Evolutionary conservation across 2,888 invertebrate genomes (phyloP), one percentile per base, ranked within the genome.

Genomic region (Blastobasis adustella): DNA sequence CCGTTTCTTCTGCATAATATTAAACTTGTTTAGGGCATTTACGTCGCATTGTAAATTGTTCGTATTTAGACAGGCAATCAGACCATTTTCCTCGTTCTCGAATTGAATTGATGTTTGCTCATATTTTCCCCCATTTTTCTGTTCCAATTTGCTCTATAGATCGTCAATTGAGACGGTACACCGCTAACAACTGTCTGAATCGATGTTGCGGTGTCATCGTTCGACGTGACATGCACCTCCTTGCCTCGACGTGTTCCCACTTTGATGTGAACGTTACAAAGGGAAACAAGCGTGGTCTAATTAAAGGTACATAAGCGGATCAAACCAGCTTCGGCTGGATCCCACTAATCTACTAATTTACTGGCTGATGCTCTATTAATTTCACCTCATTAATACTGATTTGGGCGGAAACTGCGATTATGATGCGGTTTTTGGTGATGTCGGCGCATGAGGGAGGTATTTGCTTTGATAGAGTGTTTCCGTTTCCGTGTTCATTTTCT

Each of bases 181-280:
- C 23, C 23, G 23, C 23, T 23, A 23, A 23, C 23, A 23, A 23
- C 23, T 23, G 23, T 23, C 23, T 23, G 23, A 23, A 23, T 23
- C 23, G 23, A 23, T 23, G 23, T 23, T 23, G 23, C 23, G 9
- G n/a, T 43, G 43, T 43, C 43, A n/a, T n/a, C 43, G 43, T 43
- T 43, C 10, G 8, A 43, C 43, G 43, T 43, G n/a, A 43, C 43
- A 43, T 43, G 43, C 43, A n/a, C 43, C 10, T 43, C 10, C 43
- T 43, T 5, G 9, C 5, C 43, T 10, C 43, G 8, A 42, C 42
- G 42, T n/a, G 10, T 39, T n/a, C 62, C 62, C 63, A 64, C 78
- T 82, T 81, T 79, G 76, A 82, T 77, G 76, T 78, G 67, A 78
- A 76, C 72, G 76, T 76, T 74, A 72, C 65, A 72, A 76, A 77